These are phyloP conservation scores for Marasmarcha lunaedactyla DNA, from an alignment of 2,888 invertebrate genomes.

Conservation along the genomic window DNA sequence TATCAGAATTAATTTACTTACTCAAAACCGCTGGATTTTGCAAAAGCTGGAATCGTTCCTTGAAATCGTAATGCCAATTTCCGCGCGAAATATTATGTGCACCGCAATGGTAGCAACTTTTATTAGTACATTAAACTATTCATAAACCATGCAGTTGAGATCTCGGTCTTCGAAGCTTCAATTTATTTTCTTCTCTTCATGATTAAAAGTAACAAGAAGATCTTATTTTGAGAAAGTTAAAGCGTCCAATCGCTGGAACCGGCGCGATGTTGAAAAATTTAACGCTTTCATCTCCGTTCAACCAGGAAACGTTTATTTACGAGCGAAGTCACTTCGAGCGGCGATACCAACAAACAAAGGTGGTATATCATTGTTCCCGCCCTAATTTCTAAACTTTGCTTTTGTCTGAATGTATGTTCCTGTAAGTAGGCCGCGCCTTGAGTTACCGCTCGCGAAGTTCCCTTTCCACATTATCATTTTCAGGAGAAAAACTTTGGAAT, in stretches of 20 bases:
- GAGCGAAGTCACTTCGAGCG: conserved; percentile 19
- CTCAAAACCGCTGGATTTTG: conserved; percentile 19
- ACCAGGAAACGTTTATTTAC: conserved; percentile 43
- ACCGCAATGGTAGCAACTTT: too few species aligned
- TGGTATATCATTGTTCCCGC: conserved; percentile 13
- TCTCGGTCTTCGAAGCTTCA: too few species aligned
- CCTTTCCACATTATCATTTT: conserved; percentile 13
- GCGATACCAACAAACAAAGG: conserved; percentile 20
- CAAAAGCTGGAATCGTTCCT: conserved; percentile 23
- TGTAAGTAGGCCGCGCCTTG: conserved; percentile 24
- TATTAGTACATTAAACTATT: too few species aligned
- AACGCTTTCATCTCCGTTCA: conserved; percentile 36
- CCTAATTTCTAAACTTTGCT: conserved; percentile 22
- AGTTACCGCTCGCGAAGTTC: conserved; percentile 10
- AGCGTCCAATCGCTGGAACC: conserved; percentile 20
- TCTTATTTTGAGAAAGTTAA: conserved; percentile 21
- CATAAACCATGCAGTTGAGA: too few species aligned
- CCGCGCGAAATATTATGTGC: conserved; percentile 15
- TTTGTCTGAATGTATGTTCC: conserved; percentile 22
- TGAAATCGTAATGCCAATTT: conserved; percentile 36
- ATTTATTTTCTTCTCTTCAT: too few species aligned
- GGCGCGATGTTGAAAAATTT: conserved; percentile 16
- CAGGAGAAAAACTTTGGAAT: conserved; percentile 18
- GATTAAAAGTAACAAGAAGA: too few species aligned
- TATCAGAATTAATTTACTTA: conserved; percentile 32